These are phyloP conservation scores for Scrobipalpa atriplicella DNA, from an alignment of 2,888 invertebrate genomes.

Conservation along the genomic window DNA sequence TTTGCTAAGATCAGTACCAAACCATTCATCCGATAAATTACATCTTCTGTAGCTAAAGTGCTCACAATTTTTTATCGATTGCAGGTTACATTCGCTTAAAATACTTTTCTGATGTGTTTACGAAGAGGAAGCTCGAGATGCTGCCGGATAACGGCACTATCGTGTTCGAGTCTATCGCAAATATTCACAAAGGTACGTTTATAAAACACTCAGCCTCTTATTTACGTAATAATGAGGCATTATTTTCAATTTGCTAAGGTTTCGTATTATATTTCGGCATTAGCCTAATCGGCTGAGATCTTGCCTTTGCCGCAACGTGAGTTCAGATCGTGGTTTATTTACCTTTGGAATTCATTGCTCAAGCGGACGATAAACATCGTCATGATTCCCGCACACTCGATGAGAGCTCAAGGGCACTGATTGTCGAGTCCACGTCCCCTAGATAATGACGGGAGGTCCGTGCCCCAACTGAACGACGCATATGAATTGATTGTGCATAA, in stretches of 20 bases:
- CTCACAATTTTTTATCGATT: slow-evolving; percentile 39
- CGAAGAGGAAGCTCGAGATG: slow-evolving; percentile 96
- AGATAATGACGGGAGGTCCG: slow-evolving; percentile 11
- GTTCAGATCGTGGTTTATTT: slow-evolving; percentile 15
- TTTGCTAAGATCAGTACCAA: slow-evolving; percentile 28
- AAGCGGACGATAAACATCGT: slow-evolving; percentile 12
- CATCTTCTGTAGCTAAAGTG: slow-evolving; percentile 35
- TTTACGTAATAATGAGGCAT: slow-evolving; percentile 15
- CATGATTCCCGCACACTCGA: slow-evolving; percentile 4
- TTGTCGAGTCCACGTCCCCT: slow-evolving; percentile 14
- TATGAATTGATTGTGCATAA: slow-evolving; percentile 15
- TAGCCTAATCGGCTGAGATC: slow-evolving; percentile 12
- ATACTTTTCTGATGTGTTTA: slow-evolving; percentile 96
- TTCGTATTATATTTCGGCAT: slow-evolving; percentile 15
- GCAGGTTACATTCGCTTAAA: slow-evolving; percentile 84
- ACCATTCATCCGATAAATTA: slow-evolving; percentile 40
- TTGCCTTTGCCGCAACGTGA: slow-evolving; percentile 16
- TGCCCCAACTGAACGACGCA: slow-evolving; percentile 14
- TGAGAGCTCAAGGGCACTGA: slow-evolving; percentile 16
- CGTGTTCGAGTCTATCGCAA: slow-evolving; percentile 95
- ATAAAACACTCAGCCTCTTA: slow-evolving; percentile 4
- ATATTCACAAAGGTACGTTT: slow-evolving; percentile 87
- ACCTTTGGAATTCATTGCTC: slow-evolving; percentile 11
- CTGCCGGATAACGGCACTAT: slow-evolving; percentile 96
- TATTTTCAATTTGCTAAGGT: slow-evolving; percentile 8